Percentiles rank a stretch among this genome's conserved stretches.
These are phyloP conservation scores for Epizoanthus illoricatus DNA, from an alignment of 92 coral and sea anemone species.

Conservation along the genomic window DNA sequence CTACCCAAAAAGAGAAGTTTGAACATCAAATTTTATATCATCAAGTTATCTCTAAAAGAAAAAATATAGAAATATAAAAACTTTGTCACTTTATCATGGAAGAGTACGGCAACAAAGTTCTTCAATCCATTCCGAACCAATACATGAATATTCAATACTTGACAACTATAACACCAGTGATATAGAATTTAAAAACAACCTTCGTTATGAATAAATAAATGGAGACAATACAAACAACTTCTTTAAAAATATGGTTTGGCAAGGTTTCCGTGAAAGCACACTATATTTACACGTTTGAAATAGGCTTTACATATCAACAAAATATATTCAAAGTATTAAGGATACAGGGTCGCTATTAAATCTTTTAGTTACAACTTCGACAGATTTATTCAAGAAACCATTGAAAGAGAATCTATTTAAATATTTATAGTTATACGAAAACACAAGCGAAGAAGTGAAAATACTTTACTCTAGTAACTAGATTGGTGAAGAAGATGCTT, in stretches of 20 bases:
- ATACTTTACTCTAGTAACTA: neutral
- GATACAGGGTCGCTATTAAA: too few relatives aligned
- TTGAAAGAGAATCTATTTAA: neutral
- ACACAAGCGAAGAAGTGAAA: conserved; percentile 4
- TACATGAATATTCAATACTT: neutral
- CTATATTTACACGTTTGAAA: neutral
- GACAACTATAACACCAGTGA: neutral
- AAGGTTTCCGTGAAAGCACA: neutral
- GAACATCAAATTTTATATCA: too few relatives aligned
- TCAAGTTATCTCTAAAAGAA: too few relatives aligned
- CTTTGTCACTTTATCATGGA: too few relatives aligned
- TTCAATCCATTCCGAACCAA: neutral
- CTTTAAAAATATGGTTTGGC: neutral
- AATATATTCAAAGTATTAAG: neutral
- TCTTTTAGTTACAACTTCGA: neutral
- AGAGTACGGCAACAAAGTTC: too few relatives aligned
- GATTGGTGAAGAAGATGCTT: too few relatives aligned
- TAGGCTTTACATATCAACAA: neutral
- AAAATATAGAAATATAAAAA: too few relatives aligned
- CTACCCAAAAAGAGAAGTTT: too few relatives aligned
- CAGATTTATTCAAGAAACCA: neutral
- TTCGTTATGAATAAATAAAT: neutral
- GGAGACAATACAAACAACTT: conserved; percentile 2
- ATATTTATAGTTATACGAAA: conserved; percentile 19
- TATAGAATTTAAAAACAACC: conserved; percentile 13